Evolutionary conservation across 2,888 invertebrate species (phyloP), one percentile per base, ranked within the genome.

Genomic region (Opisthograptis luteolata): DNA sequence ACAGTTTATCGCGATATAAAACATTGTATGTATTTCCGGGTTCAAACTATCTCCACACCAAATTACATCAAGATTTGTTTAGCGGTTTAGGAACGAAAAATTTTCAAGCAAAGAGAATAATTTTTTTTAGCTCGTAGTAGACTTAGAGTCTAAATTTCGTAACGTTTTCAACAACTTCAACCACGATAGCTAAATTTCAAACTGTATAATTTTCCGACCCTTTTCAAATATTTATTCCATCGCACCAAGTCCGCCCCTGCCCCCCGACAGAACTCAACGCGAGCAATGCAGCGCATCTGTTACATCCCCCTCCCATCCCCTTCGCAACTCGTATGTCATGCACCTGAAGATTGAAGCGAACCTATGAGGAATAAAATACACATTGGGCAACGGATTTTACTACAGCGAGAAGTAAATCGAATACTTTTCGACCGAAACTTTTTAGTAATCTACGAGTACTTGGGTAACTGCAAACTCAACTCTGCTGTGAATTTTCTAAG

Each of bases 251-350:
- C 14, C 81, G 53, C 20, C 76, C 70, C 87, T 79, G 79, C 31
- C 1, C 43, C 40, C 49, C 60, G 66, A 55, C 70, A 74, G 73
- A 72, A 82, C 79, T 77, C 76, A 74, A 79, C 82, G 76, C 79
- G 81, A 63, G 87, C 85, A 87, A 86, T 91, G 91, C 87, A 86
- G 74, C 84, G 83, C 91, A 91, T 91, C 91, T 91, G 91, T 91
- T 86, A 83, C 86, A 77, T 62, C 70, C 71, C 72, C 70, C 65
- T 66, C 55, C 70, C 68, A 68, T 60, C 19, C 30, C 63, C 63
- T 60, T 40, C 62, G 9, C 43, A 35, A 50, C 58, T 58, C 55
- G 52, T 60, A 55, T 55, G 58, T 52, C 58, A 58, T 55, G 57
- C 54, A 60, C 58, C 62, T 62, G 60, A 58, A 62, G 56, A 57